Conservation (phyloP, 2,888 invertebrate genomes). For the Leptinotarsa rubiginosa region DNA sequence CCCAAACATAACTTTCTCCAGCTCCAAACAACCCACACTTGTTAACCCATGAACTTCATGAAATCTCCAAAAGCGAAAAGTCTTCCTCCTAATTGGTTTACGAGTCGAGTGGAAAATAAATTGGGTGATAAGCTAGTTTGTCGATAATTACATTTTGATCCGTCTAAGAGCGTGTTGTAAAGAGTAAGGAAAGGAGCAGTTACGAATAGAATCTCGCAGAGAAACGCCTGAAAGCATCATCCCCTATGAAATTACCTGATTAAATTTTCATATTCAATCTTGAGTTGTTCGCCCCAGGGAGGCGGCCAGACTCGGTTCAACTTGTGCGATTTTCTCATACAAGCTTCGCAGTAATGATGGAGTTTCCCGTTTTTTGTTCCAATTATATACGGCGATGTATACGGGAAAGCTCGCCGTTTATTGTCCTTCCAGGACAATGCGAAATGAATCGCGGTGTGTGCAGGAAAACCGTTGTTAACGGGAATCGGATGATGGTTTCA, state of each 20-base stretch:
- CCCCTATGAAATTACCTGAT: constrained; percentile 78
- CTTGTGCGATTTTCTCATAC: constrained; percentile 51
- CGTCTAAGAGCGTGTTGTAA: constrained; percentile 50
- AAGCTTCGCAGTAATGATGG: constrained; percentile 40
- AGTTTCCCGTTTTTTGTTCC: constrained; percentile 36
- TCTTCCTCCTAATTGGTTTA: constrained; percentile 33
- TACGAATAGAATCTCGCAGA: constrained; percentile 60
- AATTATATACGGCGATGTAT: constrained; percentile 29
- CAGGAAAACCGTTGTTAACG: not conserved
- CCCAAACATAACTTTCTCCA: not conserved
- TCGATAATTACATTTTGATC: constrained; percentile 55
- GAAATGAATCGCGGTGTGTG: not conserved
- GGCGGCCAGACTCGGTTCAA: constrained; percentile 57
- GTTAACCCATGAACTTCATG: not conserved
- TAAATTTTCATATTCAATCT: constrained; percentile 87
- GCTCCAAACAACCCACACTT: not conserved
- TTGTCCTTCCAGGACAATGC: not conserved
- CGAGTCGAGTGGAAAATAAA: constrained; percentile 47
- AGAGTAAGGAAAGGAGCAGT: constrained; percentile 53
- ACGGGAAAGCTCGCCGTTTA: constrained; percentile 8
- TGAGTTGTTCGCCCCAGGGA: constrained; percentile 76
- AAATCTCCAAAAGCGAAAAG: constrained; percentile 1
- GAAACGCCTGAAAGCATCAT: constrained; percentile 63
- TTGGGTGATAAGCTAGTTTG: constrained; percentile 56
- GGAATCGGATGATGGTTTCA: not conserved